These are phyloP conservation scores for Pterocles orientalis DNA, from an alignment of 2,113 vertebrate genomes.

Conservation along the genomic window DNA sequence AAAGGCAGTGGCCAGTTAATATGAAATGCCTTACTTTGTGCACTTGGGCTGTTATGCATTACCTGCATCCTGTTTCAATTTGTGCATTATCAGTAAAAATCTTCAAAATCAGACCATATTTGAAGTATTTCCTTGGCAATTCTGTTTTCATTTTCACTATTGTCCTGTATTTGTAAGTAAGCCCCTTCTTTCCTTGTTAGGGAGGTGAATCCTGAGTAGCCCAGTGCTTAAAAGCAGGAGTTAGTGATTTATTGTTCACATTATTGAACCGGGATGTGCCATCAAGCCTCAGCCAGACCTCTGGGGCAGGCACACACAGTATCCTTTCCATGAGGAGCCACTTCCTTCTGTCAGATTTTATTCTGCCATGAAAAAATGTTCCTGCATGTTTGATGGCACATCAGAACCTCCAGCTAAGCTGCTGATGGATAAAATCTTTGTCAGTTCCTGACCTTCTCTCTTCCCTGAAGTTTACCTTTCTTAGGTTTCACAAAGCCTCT, in stretches of 20 bases:
- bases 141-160: neutral
- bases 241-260: neutral
- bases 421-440: slow-evolving; percentile 5
- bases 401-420: slow-evolving; percentile 13
- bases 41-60: neutral
- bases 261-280: neutral
- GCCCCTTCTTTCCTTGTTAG: neutral
- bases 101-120: neutral
- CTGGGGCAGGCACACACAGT: neutral
- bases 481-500: neutral
- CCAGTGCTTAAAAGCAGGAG: neutral
- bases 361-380: neutral
- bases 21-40: neutral
- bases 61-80: neutral
- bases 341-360: slow-evolving; percentile 12
- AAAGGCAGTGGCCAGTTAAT: neutral
- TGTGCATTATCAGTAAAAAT: neutral
- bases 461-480: neutral
- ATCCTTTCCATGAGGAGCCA: neutral
- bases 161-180: neutral
- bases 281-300: neutral
- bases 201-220: neutral
- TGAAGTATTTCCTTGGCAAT: neutral
- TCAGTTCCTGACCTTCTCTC: neutral
- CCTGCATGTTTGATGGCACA: neutral